phyloP scores from a whole-genome alignment of 2,888 invertebrate species.

The Cremastobaeus sp. region DNA sequence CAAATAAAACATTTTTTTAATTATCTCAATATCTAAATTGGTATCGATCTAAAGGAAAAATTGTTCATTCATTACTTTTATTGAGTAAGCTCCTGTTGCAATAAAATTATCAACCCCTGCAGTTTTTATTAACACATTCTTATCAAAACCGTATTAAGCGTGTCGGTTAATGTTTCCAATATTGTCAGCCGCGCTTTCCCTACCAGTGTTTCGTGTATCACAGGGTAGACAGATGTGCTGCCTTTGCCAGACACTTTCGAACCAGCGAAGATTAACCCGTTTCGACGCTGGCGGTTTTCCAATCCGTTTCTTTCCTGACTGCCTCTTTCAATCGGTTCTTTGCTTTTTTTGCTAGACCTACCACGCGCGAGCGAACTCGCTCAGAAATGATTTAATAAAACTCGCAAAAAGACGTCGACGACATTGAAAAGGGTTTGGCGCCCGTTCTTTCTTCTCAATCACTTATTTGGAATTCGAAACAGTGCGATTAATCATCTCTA shows the following conservation, averaged over 20 bases:
- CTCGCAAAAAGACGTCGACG: slow-evolving; percentile 67
- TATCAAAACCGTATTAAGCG: too few relatives aligned
- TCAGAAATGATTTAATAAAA: slow-evolving; percentile 74
- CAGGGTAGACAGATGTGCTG: slow-evolving; percentile 41
- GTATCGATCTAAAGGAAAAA: too few relatives aligned
- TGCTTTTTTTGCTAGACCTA: slow-evolving; percentile 52
- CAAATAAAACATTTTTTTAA: too few relatives aligned
- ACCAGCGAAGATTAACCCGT: slow-evolving; percentile 59
- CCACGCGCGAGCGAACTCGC: slow-evolving; percentile 57
- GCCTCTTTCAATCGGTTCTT: slow-evolving; percentile 34
- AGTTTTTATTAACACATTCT: too few relatives aligned
- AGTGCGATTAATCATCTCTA: slow-evolving; percentile 41
- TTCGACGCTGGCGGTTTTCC: slow-evolving; percentile 57
- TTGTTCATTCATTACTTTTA: too few relatives aligned
- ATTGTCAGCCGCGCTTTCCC: slow-evolving; percentile 7
- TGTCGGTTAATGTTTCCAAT: slow-evolving; percentile 7
- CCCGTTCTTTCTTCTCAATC: slow-evolving; percentile 57
- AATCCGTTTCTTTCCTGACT: slow-evolving; percentile 58
- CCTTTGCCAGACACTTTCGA: slow-evolving; percentile 53
- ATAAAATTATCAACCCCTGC: too few relatives aligned
- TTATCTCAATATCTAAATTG: too few relatives aligned
- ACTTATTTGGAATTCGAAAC: slow-evolving; percentile 39
- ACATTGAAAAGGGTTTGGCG: slow-evolving; percentile 72
- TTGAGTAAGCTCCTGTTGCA: too few relatives aligned
- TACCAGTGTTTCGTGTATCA: slow-evolving; percentile 38